Base-by-base conservation (phyloP, 2,888 invertebrate genomes). In the Diadegma fenestrale region DNA sequence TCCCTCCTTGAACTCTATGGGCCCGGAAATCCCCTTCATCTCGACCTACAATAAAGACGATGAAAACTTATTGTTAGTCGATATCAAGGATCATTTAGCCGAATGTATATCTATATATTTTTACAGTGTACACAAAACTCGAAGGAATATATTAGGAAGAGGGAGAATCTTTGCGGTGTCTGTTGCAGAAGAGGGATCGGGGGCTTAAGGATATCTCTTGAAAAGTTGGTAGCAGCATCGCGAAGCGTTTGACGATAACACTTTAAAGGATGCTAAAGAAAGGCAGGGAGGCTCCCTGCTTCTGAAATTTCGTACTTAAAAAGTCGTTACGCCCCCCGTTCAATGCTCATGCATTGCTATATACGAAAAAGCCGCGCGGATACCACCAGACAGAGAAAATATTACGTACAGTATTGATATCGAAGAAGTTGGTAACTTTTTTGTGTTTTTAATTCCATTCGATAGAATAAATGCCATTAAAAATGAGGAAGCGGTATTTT, bases 1-100 rank as follows among this genome's bases (percentile, higher is more conserved):
- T 0, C 97, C 97, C 93, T 97, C 97, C 92, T 97, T 97, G 94
- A 97, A 97, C 92, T 96, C 96, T 86, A 97, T 96, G 22, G 96
- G 96, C 0, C 97, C 98, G 37, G 97, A 97, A 75, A 98, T 94
- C 6, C 98, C 97, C 92, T 96, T 96, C 94, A 96, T 96, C 93
- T 97, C 97, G 73, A 97, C 97, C 97, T 97, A 92, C 43, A 93
- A 92, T 17, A 64, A 76, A 61, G 72, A 41, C 69, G 80, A 79
- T 76, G 43, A 69, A 73, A 76, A 75, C 61, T 79, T 79, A 85
- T 79, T 79, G 82, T 79, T 79, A 76, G 75, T 79, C 75, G 54
- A 76, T 79, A 61, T 54, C 75, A 45, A 37, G 19, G 66, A 71
- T 76, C 66, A 51, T 75, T 51, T 69, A 63, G 26, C 33, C 17